Conservation (phyloP, 2,113 vertebrate genomes). For the Paracanthobrama guichenoti region DNA sequence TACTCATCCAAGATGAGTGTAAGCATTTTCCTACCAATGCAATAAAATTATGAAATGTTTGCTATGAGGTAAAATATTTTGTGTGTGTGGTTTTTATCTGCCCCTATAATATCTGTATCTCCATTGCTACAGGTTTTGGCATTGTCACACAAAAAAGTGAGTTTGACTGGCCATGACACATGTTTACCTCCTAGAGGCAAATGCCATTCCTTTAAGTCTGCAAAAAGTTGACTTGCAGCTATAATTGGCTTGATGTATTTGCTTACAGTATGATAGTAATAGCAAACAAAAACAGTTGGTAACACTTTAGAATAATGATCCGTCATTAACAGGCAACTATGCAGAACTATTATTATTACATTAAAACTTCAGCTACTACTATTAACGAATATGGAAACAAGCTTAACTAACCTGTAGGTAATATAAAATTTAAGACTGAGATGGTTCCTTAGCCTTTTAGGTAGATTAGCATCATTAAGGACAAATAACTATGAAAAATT, state of each 20-base stretch:
- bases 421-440: no score
- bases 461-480: no score
- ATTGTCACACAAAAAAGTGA: not conserved
- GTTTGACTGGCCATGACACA: no score
- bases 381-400: no score
- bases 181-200: not conserved
- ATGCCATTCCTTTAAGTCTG: not conserved
- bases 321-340: no score
- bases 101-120: not conserved
- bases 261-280: not conserved
- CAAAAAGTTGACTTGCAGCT: not conserved
- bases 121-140: not conserved
- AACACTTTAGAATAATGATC: no score
- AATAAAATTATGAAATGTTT: constrained; percentile 74
- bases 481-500: no score
- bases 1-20: constrained; percentile 64
- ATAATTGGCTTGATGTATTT: not conserved
- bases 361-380: no score
- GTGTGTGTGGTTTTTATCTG: not conserved
- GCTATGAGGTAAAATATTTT: constrained; percentile 52
- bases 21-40: constrained; percentile 77
- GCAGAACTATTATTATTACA: no score
- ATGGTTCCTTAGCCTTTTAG: no score
- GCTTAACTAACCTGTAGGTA: no score
- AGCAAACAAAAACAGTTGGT: not conserved